Base-by-base conservation (phyloP, 2,888 invertebrate genomes). In the Mesopsocus fuscifrons region DNA sequence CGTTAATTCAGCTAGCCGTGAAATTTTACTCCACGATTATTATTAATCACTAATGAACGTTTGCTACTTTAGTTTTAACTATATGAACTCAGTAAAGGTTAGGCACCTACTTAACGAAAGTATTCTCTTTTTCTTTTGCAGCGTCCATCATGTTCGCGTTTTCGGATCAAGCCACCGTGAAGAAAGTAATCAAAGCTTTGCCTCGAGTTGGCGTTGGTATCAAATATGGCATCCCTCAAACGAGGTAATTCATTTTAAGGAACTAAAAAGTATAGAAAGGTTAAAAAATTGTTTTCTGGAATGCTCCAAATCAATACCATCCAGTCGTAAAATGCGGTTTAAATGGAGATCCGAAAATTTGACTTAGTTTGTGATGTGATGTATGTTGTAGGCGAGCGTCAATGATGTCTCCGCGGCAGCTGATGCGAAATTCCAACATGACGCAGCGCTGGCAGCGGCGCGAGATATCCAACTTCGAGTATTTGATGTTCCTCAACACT, bases 381-480 rank as follows among this genome's bases (percentile, higher is more conserved):
- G n/a, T n/a, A n/a, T n/a, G n/a, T 60, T 60, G 2, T 58, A 76
- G 89, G 55, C 77, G 94, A 48, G 94, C 97, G 34, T 95, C 95
- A 11, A 85, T 97, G 81, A 97, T 98, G 87, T 88, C 95, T 2
- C 94, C 98, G 1, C 76, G 95, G 11, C 97, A 98, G 62, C 72
- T 99, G 54, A 99, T 97, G 87, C 78, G 95, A 55, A 88, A 92
- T 67, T 97, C 97, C 18, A 95, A 97, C 66, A 99, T 99, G 98
- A 97, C 95, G 40, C 92, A 94, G 66, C 89, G 94, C 64, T 98
- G 98, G 98, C 97, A 97, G 63, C 73, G 95, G 18, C 70, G 98
- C 34, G 98, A 99, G 66, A 97, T 99, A 55, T 94, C 95, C 48
- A 99, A 99, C 68, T 99, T 98, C 65, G 98, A 99, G 66, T 99